phyloP scores from a whole-genome alignment of 2,888 invertebrate species.

The Cheilosia vulpina region DNA sequence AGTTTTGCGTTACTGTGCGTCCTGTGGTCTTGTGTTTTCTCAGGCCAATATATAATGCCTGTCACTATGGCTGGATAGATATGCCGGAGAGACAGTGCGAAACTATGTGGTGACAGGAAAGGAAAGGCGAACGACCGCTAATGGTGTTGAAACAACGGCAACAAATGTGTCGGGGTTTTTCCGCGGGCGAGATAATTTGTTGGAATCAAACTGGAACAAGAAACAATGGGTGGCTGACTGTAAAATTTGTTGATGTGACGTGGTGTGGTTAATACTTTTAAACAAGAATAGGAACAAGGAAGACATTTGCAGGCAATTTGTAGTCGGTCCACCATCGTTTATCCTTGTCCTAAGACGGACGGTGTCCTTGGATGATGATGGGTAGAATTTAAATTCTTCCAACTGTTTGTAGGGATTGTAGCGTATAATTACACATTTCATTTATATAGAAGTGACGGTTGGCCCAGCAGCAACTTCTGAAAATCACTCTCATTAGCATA shows the following conservation, averaged over 20 bases:
- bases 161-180: constrained; percentile 20
- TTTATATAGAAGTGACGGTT: too few relatives aligned
- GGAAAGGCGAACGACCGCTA: constrained; percentile 31
- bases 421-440: too few relatives aligned
- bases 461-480: too few relatives aligned
- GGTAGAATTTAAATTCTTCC: too few relatives aligned
- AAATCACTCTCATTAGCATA: too few relatives aligned
- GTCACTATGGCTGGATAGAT: constrained; percentile 24
- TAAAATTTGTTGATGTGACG: background rate
- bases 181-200: constrained; percentile 21
- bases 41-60: background rate
- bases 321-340: too few relatives aligned
- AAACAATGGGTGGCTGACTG: background rate
- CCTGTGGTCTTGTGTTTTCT: constrained; percentile 13
- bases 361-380: too few relatives aligned
- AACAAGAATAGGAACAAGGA: too few relatives aligned
- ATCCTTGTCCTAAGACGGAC: too few relatives aligned
- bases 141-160: constrained; percentile 15
- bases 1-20: constrained; percentile 18
- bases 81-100: background rate
- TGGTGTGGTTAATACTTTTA: too few relatives aligned
- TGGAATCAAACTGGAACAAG: constrained; percentile 7
- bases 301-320: too few relatives aligned
- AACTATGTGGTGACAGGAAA: constrained; percentile 38
- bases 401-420: too few relatives aligned